Conservation (phyloP, 2,797 vertebrate genomes). For the Syngnathus acus region DNA sequence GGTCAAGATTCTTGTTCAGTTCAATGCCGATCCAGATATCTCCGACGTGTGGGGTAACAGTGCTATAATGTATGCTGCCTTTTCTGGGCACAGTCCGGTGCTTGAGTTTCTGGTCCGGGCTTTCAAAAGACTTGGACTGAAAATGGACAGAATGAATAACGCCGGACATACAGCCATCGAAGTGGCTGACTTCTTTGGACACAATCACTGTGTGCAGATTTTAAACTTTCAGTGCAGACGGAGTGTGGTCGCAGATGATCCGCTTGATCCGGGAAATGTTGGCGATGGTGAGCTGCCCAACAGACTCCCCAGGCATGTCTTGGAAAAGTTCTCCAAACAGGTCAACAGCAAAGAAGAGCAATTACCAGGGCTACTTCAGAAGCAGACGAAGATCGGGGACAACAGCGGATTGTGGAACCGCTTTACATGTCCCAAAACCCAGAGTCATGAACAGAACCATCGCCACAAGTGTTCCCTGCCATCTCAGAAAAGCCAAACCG, state of each 20-base stretch:
- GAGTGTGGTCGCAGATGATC: slow-evolving; percentile 30
- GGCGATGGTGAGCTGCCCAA: slow-evolving; percentile 55
- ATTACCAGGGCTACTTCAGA: slow-evolving; percentile 66
- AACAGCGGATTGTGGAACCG: slow-evolving; percentile 47
- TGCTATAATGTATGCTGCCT: slow-evolving; percentile 82
- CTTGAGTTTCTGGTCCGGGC: slow-evolving; percentile 83
- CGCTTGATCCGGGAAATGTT: slow-evolving; percentile 28
- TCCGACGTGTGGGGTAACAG: slow-evolving; percentile 81
- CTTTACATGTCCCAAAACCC: slow-evolving; percentile 56
- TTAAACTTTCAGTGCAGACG: slow-evolving; percentile 63
- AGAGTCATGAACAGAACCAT: slow-evolving; percentile 55
- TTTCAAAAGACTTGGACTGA: slow-evolving; percentile 83
- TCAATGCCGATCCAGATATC: slow-evolving; percentile 81
- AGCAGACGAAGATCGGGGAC: slow-evolving; percentile 54
- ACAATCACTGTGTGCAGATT: slow-evolving; percentile 76
- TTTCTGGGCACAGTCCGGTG: slow-evolving; percentile 76
- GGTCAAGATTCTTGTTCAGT: slow-evolving; percentile 85
- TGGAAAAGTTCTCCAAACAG: slow-evolving; percentile 70
- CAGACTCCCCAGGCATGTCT: slow-evolving; percentile 61
- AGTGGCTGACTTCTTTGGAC: slow-evolving; percentile 77
- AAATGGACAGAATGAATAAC: slow-evolving; percentile 75
- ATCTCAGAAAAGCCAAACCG: slow-evolving; percentile 46
- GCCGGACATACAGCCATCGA: slow-evolving; percentile 80
- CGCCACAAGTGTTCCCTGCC: slow-evolving; percentile 48
- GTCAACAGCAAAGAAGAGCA: slow-evolving; percentile 53